Base-by-base conservation (phyloP, 2,113 vertebrate species). In the Anarhynchus alexandrinus region DNA sequence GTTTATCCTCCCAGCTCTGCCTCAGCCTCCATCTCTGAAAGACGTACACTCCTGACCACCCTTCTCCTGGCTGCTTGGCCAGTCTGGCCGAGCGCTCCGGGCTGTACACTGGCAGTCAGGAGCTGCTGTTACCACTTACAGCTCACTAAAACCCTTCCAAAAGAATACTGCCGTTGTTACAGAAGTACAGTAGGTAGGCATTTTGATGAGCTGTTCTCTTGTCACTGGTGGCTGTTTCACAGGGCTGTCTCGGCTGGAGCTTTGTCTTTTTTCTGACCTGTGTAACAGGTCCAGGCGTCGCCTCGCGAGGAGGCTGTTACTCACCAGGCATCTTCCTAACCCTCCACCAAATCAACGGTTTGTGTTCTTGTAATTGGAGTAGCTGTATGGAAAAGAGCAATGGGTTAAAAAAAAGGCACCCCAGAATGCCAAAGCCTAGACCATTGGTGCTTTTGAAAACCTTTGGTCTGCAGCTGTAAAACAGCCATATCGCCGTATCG, bases 31-130 rank as follows among this genome's bases (percentile, higher is more conserved):
- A 2, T 45, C 47, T 64, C 52, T 43, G 38, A 62, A 49, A 49
- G 13, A 15, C 0, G 1, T 15, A 42, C 16, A 0, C 36, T 62
- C 29, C 67, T 64, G 42, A 47, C 16, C 16, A 0, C 25, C 30
- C 42, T 49, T 26, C 32, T 66, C 12, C 32, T 55, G 72, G 66
- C 42, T 64, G 10, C 13, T 38, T 36, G 55, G 79, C 77, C 74
- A 29, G 47, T 15, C 30, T n/a, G 51, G 27, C 67, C 57, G 54
- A 38, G 47, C 16, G 16, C 47, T 70, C 57, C 30, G 59, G 74
- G 11, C 54, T 29, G 10, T 29, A 6, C 16, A 1, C 45, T 26
- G 49, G 29, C 36, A 27, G 8, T 38, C 25, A 19, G 70, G 49
- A 15, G 19, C 81, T 81, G 74, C n/a, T 49, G 21, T 49, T 74